A percentile compares a stretch with the other conserved stretches of the same genome.
Conservation (phyloP, 1,140 invertebrate genomes). For the Saccostrea cuccullata region DNA sequence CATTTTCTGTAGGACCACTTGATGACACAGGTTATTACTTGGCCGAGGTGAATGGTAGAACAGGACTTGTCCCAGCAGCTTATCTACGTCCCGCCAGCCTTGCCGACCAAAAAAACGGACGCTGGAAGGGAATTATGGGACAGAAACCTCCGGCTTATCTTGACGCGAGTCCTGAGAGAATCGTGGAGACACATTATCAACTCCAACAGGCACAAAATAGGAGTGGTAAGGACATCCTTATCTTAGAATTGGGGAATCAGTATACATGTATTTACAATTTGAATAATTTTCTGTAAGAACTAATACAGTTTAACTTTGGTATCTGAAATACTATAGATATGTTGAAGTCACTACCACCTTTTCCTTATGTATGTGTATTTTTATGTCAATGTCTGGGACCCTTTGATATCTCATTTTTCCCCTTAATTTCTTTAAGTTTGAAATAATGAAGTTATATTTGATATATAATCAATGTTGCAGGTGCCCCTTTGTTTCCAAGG, state of each 20-base stretch:
- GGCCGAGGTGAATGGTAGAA: conserved; percentile 67
- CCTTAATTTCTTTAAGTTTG: too few species aligned
- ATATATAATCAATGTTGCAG: neutral
- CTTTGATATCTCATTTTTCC: too few species aligned
- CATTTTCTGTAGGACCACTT: conserved; percentile 61
- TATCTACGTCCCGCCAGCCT: conserved; percentile 63
- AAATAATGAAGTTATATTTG: too few species aligned
- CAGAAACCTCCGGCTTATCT: conserved; percentile 50
- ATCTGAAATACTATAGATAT: neutral
- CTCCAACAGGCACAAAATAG: conserved; percentile 45
- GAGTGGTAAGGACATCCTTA: neutral
- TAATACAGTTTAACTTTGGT: neutral
- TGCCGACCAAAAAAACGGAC: neutral
- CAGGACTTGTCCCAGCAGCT: conserved; percentile 70
- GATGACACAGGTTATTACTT: conserved; percentile 71
- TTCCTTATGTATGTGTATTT: too few species aligned
- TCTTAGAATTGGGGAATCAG: too few species aligned
- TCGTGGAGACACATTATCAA: conserved; percentile 57
- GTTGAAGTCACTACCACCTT: too few species aligned
- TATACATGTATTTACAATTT: too few species aligned
- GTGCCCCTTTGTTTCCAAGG: neutral
- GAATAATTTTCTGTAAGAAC: neutral
- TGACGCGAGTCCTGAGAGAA: conserved; percentile 59
- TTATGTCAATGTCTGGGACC: too few species aligned
- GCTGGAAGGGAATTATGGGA: conserved; percentile 32